Evolutionary conservation across 2,797 vertebrate species (phyloP), one percentile per base, ranked within the genome.

Genomic region (Atherinosoma microstoma): DNA sequence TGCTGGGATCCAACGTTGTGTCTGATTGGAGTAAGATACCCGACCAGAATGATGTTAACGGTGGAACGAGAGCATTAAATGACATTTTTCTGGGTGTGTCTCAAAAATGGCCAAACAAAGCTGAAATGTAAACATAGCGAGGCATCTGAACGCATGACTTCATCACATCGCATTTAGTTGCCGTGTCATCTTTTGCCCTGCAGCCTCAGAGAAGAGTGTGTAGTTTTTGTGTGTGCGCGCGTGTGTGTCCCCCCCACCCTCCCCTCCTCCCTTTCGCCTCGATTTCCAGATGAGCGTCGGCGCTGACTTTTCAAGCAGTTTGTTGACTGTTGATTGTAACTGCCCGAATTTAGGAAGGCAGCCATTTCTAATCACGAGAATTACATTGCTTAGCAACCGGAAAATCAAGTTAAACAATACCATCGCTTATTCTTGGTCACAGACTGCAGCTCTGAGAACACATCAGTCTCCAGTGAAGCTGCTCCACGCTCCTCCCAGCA

Each of bases 371-470:
- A 94, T 94, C 93, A 93, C 15, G 80, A 88, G 92, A 94, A 94
- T 95, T 93, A 93, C 92, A 94, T 93, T 94, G 93, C 93, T 94
- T 95, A 93, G 93, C 93, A 93, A 94, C 94, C 88, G 88, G 91
- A 94, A 94, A 94, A 94, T 94, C 92, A 93, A 94, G 93, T 94
- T 94, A 93, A 94, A 94, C 94, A 95, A 94, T 90, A 86, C 78
- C 84, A 84, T 87, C 68, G 87, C 88, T 91, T 92, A 91, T 95
- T 93, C 87, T 84, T 89, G 84, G 89, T 93, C 91, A 92, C 93
- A 94, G 91, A 85, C 91, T 83, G 86, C 79, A 63, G 84, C 89
- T 76, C 78, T 69, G 86, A 88, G 88, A 93, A 91, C 79, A 89
- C 86, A 90, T 90, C 86, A 85, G 79, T 87, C 90, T 91, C 86